Conservation (phyloP, 2,113 vertebrate genomes). For the Seriola dumerili region DNA sequence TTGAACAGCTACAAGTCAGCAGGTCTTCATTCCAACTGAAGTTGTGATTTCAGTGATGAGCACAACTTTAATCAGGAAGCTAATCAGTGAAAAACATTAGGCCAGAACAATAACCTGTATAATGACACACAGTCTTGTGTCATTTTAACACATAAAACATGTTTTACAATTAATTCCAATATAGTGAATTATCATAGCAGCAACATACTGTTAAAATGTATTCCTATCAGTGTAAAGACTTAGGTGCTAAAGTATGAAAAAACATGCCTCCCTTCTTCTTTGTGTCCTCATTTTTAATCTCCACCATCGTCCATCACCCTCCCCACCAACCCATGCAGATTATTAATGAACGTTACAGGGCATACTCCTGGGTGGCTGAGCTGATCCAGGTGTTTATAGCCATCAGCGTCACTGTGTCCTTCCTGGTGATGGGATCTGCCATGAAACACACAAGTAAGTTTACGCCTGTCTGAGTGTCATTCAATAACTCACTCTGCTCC, state of each 20-base stretch:
- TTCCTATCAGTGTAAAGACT: background rate
- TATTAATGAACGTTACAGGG: constrained; percentile 74
- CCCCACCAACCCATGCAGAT: constrained; percentile 69
- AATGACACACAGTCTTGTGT: background rate
- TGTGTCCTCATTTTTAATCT: constrained; percentile 38
- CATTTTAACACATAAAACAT: background rate
- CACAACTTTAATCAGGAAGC: too few species aligned
- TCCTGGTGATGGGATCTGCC: constrained; percentile 83
- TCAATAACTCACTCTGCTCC: background rate
- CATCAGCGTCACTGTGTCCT: constrained; percentile 83
- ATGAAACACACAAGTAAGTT: constrained; percentile 82
- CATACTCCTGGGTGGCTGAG: constrained; percentile 80
- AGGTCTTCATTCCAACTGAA: background rate
- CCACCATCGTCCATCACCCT: constrained; percentile 26
- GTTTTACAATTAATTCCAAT: background rate
- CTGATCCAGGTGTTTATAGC: constrained; percentile 83
- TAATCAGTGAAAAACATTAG: too few species aligned
- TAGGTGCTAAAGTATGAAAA: background rate
- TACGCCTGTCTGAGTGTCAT: background rate
- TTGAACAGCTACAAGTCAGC: background rate
- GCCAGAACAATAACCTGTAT: too few species aligned
- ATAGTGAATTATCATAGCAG: background rate
- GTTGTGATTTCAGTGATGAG: background rate
- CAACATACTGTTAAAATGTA: background rate
- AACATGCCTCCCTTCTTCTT: background rate